A percentile compares a stretch with the other conserved stretches of the same genome.
These are phyloP conservation scores for Epizoanthus stellaris DNA, from an alignment of 92 coral and sea anemone species.

Conservation along the genomic window DNA sequence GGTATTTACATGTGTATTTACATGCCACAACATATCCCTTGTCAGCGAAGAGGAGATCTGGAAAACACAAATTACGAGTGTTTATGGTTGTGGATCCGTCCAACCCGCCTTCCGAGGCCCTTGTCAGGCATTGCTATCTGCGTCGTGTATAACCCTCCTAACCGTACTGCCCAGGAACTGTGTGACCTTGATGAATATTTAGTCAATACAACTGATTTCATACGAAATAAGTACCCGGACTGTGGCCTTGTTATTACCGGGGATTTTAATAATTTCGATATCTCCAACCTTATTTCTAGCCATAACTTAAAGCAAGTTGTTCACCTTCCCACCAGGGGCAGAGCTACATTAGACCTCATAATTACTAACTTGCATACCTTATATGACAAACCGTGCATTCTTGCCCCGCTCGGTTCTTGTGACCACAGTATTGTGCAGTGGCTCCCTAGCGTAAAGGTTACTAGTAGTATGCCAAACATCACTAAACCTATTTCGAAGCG, in stretches of 20 bases:
- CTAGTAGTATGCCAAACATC: too few relatives aligned
- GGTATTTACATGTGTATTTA: conserved; percentile 50
- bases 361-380: conserved; percentile 1
- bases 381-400: conserved; percentile 4
- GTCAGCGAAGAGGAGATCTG: conserved; percentile 42
- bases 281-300: background rate
- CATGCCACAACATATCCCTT: conserved; percentile 23
- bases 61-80: conserved; percentile 38
- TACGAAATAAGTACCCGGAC: conserved; percentile 15
- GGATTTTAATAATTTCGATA: background rate
- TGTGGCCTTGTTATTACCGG: background rate
- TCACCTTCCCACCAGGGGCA: conserved; percentile 19
- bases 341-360: background rate
- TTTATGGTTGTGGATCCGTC: conserved; percentile 39
- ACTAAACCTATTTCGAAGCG: too few relatives aligned
- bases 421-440: conserved; percentile 16
- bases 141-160: conserved; percentile 43
- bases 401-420: conserved; percentile 11
- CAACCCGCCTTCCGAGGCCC: conserved; percentile 42
- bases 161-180: conserved; percentile 35
- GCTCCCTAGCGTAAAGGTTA: background rate
- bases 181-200: conserved; percentile 40
- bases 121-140: conserved; percentile 29
- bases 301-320: conserved; percentile 17
- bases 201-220: conserved; percentile 9